phyloP scores from a whole-genome alignment of 92 coral and sea anemone genomes.

The Epizoanthus scotinus region DNA sequence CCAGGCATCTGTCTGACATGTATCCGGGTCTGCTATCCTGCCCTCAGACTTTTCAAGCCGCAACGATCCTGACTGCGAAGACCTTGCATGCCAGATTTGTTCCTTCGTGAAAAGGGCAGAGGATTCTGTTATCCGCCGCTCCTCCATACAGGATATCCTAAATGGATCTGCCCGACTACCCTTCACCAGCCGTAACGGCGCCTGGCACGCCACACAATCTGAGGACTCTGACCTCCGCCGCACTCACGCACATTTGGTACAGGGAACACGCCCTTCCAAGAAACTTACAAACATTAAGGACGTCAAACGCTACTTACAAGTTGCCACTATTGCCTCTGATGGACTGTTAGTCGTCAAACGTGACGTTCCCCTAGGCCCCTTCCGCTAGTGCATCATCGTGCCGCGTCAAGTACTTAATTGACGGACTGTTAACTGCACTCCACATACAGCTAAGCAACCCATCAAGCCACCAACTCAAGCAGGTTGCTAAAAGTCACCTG shows the following conservation, averaged over 20 bases:
- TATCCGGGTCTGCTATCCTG: conserved; percentile 50
- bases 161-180: conserved; percentile 46
- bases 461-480: conserved; percentile 33
- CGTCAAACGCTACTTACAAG: conserved; percentile 30
- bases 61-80: conserved; percentile 44
- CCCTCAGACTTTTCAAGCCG: conserved; percentile 63
- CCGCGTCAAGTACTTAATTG: neutral
- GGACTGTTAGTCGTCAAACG: conserved; percentile 40
- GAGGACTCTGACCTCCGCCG: conserved; percentile 42
- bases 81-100: conserved; percentile 51
- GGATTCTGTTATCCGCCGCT: conserved; percentile 52
- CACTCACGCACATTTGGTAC: conserved; percentile 34
- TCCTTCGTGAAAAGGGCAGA: conserved; percentile 43
- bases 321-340: conserved; percentile 38
- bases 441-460: conserved; percentile 36
- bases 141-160: conserved; percentile 45
- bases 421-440: conserved; percentile 31
- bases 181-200: conserved; percentile 42
- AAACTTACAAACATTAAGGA: conserved; percentile 44
- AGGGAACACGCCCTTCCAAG: conserved; percentile 53
- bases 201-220: conserved; percentile 39
- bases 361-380: conserved; percentile 5
- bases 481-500: conserved; percentile 13
- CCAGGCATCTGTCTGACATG: conserved; percentile 54
- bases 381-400: conserved; percentile 20